Evolutionary conservation across 2,888 invertebrate genomes (phyloP).

Genomic region (Erynnis tages): DNA sequence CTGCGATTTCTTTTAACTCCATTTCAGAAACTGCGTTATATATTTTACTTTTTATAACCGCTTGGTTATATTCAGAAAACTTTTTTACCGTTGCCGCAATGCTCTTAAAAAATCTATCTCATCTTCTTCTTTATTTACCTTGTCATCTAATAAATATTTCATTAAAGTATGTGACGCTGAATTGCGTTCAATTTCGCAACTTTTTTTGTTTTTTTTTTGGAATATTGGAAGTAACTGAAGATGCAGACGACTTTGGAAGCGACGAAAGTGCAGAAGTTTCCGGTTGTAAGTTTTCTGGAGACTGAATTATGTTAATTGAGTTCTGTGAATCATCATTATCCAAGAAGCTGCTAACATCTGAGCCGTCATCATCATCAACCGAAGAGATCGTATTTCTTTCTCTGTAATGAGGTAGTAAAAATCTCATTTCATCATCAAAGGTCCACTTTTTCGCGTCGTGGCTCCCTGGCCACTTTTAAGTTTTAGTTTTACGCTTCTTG

Average conservation of each 20-base stretch:
- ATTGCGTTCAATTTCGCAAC: slow-evolving; percentile 22
- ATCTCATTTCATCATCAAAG: slow-evolving; percentile 38
- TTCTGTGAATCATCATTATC: slow-evolving; percentile 33
- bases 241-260: slow-evolving; percentile 33
- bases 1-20: slow-evolving; percentile 28
- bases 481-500: slow-evolving; percentile 37
- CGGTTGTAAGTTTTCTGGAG: slow-evolving; percentile 32
- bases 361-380: slow-evolving; percentile 32
- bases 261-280: slow-evolving; percentile 33
- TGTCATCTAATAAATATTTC: slow-evolving; percentile 33
- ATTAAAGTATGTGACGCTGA: slow-evolving; percentile 33
- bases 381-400: slow-evolving; percentile 36
- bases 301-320: slow-evolving; percentile 32
- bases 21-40: slow-evolving; percentile 34
- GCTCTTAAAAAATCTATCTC: slow-evolving; percentile 36
- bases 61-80: slow-evolving; percentile 36
- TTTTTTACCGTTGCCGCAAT: slow-evolving; percentile 36
- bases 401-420: slow-evolving; percentile 37
- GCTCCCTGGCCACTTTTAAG: slow-evolving; percentile 37
- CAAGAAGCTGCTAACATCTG: slow-evolving; percentile 32
- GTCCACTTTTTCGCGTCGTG: slow-evolving; percentile 36
- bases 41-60: slow-evolving; percentile 34
- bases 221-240: slow-evolving; percentile 31
- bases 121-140: slow-evolving; percentile 29
- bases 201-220: slow-evolving; percentile 28